These are phyloP conservation scores for Hydrolagus colliei DNA, from an alignment of 2,797 vertebrate genomes.

Conservation along the genomic window DNA sequence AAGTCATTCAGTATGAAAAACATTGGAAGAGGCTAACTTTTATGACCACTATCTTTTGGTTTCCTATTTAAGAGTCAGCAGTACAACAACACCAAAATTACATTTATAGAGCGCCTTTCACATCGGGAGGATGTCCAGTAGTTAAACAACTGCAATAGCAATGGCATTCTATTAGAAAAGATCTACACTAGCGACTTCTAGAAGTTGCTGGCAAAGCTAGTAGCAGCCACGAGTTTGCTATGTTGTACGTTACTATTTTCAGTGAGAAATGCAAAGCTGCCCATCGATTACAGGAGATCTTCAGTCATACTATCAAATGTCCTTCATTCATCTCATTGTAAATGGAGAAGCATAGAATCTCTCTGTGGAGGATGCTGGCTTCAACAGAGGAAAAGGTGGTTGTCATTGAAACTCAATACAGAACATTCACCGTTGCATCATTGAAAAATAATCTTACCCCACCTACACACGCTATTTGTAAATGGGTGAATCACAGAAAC, in stretches of 20 bases:
- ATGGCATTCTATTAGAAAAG: not conserved
- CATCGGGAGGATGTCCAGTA: not conserved
- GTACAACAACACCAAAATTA: no score
- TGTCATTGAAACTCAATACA: slow-evolving; percentile 15
- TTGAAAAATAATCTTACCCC: not conserved
- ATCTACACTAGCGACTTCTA: not conserved
- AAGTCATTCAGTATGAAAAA: not conserved
- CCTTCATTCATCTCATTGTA: not conserved
- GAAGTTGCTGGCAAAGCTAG: not conserved
- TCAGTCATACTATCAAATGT: not conserved
- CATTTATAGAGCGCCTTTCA: no score
- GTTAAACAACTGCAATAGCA: slow-evolving; percentile 12
- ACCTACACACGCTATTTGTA: not conserved
- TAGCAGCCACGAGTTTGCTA: not conserved
- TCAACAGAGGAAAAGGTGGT: slow-evolving; percentile 36
- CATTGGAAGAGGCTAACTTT: slow-evolving; percentile 3
- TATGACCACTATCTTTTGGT: not conserved
- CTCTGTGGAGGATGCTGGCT: slow-evolving; percentile 33
- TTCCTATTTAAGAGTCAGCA: slow-evolving; percentile 12
- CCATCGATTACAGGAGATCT: slow-evolving; percentile 8
- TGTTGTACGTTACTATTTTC: not conserved
- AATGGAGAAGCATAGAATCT: not conserved
- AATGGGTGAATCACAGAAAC: not conserved
- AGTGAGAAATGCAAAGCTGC: not conserved
- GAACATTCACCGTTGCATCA: not conserved